These are phyloP conservation scores for Achlya flavicornis DNA, from an alignment of 2,888 invertebrate genomes.

Conservation along the genomic window DNA sequence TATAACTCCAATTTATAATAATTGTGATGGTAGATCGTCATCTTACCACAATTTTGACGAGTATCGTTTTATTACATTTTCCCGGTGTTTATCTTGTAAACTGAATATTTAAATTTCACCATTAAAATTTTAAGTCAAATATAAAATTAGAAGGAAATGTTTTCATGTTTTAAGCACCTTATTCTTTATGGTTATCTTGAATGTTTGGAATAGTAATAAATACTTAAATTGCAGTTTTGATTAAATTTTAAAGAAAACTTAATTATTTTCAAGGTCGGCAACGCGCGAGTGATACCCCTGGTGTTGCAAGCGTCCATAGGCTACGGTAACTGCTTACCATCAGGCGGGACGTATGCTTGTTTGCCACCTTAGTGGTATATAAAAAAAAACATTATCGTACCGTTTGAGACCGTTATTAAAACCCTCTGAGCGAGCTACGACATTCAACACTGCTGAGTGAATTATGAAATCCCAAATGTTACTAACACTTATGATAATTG, in stretches of 20 bases:
- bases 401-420: background rate
- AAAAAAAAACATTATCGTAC: too few species aligned
- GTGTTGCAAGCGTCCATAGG: too few species aligned
- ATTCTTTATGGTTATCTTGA: background rate
- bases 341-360: too few species aligned
- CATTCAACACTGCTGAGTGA: too few species aligned
- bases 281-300: too few species aligned
- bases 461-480: background rate
- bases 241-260: background rate
- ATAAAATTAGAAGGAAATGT: background rate
- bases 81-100: conserved; percentile 10
- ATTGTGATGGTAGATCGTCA: conserved; percentile 13
- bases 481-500: background rate
- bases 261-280: too few species aligned
- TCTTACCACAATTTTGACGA: conserved; percentile 3
- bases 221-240: background rate
- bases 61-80: conserved; percentile 10
- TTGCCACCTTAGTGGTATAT: too few species aligned
- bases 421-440: too few species aligned
- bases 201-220: background rate
- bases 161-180: background rate
- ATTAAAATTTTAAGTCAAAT: conserved; percentile 10
- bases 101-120: background rate
- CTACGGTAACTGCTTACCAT: too few species aligned
- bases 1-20: conserved; percentile 25